Conservation (phyloP, 2,113 vertebrate species). For the Cochlearius cochlearius region DNA sequence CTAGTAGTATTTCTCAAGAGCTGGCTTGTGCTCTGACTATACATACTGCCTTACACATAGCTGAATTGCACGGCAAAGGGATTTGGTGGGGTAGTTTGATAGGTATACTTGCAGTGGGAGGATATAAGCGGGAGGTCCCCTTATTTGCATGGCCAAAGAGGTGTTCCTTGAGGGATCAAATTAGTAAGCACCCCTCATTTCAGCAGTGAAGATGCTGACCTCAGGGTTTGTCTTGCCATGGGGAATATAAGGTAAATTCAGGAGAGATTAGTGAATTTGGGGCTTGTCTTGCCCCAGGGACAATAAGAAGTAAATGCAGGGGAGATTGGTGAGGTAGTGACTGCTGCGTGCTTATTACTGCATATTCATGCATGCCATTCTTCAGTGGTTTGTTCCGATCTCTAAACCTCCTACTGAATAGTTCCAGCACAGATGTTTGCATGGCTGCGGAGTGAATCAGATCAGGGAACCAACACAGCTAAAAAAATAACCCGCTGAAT, state of each 20-base stretch:
- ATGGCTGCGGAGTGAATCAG: constrained; percentile 19
- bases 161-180: neutral
- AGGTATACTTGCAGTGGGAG: neutral
- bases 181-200: neutral
- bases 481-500: neutral
- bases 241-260: neutral
- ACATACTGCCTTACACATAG: neutral
- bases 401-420: constrained; percentile 42
- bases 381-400: constrained; percentile 37
- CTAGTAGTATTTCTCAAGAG: neutral
- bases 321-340: neutral
- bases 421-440: constrained; percentile 52
- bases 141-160: neutral
- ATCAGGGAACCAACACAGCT: constrained; percentile 2
- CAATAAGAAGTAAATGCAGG: neutral
- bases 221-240: neutral
- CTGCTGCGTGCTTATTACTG: constrained; percentile 11
- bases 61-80: neutral
- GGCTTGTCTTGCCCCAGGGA: neutral
- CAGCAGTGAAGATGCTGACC: neutral
- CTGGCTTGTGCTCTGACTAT: neutral
- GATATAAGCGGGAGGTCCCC: neutral
- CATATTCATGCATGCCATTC: constrained; percentile 24
- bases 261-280: neutral
- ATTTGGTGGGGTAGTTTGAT: neutral